Conservation (phyloP, 2,888 invertebrate species). For the Cerceris rybyensis region DNA sequence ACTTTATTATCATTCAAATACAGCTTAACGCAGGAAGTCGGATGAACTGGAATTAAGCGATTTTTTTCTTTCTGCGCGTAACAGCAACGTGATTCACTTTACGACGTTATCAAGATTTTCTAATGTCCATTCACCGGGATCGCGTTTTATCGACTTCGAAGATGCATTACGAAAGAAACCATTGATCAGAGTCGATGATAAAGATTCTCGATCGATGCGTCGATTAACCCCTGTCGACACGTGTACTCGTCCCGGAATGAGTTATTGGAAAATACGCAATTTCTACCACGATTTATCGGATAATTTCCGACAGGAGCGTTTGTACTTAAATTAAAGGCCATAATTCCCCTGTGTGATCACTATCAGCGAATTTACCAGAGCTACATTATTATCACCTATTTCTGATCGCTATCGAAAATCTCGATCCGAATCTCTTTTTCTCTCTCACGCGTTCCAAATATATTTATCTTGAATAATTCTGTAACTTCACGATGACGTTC, state of each 20-base stretch:
- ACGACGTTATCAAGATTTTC: constrained; percentile 50
- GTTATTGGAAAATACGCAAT: background rate
- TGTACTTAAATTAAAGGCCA: background rate
- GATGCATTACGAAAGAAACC: constrained; percentile 39
- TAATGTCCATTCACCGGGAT: constrained; percentile 36
- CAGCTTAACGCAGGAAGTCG: background rate
- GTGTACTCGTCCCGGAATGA: background rate
- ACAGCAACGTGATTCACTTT: constrained; percentile 33
- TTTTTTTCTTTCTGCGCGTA: background rate
- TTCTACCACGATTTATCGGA: background rate
- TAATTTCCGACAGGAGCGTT: background rate
- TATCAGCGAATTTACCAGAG: background rate
- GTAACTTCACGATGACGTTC: too few species aligned
- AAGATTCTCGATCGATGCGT: constrained; percentile 23
- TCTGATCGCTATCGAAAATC: background rate
- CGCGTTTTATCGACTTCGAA: constrained; percentile 43
- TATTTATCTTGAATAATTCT: background rate
- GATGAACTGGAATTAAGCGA: background rate
- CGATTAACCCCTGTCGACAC: constrained; percentile 12
- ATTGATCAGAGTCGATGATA: constrained; percentile 32
- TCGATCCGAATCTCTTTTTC: too few species aligned
- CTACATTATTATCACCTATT: background rate
- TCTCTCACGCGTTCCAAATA: background rate
- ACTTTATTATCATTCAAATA: too few species aligned
- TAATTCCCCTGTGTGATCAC: background rate